phyloP scores from a whole-genome alignment of 2,113 vertebrate species.

The Trochalopteron elliotii region DNA sequence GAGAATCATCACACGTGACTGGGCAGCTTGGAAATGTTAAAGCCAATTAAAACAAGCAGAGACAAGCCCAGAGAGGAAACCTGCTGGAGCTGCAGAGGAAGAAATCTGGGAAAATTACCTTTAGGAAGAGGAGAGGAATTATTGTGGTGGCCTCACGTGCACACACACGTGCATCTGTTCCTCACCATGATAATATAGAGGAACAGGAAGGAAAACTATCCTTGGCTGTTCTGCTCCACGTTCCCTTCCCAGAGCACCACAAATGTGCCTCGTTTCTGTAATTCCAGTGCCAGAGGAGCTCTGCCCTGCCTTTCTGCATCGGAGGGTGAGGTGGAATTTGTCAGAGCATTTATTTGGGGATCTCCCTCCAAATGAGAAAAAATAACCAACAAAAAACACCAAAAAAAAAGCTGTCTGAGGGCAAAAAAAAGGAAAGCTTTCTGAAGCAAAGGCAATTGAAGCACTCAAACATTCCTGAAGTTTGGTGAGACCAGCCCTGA shows the following conservation, averaged over 20 bases:
- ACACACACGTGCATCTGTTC: accelerated
- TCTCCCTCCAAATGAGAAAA: neutral
- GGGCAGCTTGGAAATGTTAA: neutral
- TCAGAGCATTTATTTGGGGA: neutral
- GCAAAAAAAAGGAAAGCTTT: neutral
- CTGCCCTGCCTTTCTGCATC: neutral
- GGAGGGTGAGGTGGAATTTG: neutral
- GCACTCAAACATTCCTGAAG: neutral
- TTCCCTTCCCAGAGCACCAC: neutral
- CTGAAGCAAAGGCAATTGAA: neutral
- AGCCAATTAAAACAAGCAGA: neutral
- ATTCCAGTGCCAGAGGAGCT: neutral
- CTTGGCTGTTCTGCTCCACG: neutral
- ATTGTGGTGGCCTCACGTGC: neutral
- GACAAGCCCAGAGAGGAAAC: neutral
- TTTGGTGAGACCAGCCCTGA: neutral
- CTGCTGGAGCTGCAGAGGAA: neutral
- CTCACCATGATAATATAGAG: neutral
- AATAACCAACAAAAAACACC: neutral
- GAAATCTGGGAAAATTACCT: neutral
- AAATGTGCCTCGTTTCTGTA: accelerated
- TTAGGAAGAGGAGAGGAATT: neutral
- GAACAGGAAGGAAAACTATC: neutral
- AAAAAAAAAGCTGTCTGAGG: neutral
- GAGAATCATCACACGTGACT: neutral